Evolutionary conservation across 2,113 vertebrate genomes (phyloP), one percentile per base, ranked within the genome.

Genomic region (Falcunculus frontatus): DNA sequence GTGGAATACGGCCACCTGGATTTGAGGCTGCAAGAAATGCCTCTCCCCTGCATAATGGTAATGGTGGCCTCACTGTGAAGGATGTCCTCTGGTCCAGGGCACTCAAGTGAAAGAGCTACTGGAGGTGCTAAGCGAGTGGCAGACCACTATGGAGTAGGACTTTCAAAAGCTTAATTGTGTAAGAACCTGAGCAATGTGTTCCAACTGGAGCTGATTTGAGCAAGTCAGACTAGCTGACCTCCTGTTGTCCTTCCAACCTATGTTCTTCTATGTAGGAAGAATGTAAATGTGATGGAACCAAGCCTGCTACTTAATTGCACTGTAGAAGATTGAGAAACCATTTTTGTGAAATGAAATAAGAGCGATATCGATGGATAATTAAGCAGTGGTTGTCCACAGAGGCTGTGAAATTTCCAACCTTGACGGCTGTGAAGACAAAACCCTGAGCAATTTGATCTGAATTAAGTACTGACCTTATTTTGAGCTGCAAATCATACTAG

Each of bases 191-290:
- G 70, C 20, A 64, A 32, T 5, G 13, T n/a, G 37, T 18, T 65
- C 23, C 68, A 52, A 50, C 7, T 27, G n/a, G 18, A 86, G 23
- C 27, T 57, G 9, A 25, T 6, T 1, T 20, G 27, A 70, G 35
- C 27, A 88, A 41, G 49, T 49, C 37, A 56, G 26, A 53, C 32
- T 11, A 57, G 42, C 18, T 67, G 76, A 79, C 4, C 14, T 65
- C 30, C 18, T 4, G 10, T 5, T 49, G 16, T 76, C n/a, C 57
- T 67, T 67, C 60, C 30, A 46, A 13, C 26, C 23, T 11, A 15
- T 1, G 0, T 13, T 47, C 50, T 18, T 39, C 62, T 33, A 3
- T 0, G 4, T 0, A 62, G 41, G 41, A 86, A 86, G 15, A 70
- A 52, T 0, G 2, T 5, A 53, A n/a, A 13, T 29, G 39, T 41